Evolutionary conservation across 2,888 invertebrate genomes (phyloP).

Genomic region (Rhodophaea formosa): DNA sequence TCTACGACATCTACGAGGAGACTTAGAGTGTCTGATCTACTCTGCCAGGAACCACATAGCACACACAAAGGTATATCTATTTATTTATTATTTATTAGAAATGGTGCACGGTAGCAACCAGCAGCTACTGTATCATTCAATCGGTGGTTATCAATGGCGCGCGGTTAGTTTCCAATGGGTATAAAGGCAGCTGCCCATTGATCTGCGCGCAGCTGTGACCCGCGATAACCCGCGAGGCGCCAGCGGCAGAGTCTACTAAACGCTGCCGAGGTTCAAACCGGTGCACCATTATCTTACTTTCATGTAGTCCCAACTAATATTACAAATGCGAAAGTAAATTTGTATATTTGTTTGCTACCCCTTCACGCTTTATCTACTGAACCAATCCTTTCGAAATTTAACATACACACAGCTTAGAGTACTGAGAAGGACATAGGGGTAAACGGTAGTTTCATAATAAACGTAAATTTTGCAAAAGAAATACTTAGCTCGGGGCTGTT

Average conservation of each 20-base stretch:
- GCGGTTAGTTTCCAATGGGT: slow-evolving; percentile 26
- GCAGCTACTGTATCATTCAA: slow-evolving; percentile 20
- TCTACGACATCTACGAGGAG: no score
- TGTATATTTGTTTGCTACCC: no score
- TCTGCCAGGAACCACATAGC: no score
- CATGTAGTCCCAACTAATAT: no score
- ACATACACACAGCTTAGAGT: no score
- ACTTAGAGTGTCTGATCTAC: no score
- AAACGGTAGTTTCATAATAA: neutral
- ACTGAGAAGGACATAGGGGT: no score
- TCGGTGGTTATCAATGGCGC: slow-evolving; percentile 28
- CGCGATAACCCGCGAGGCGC: slow-evolving; percentile 76
- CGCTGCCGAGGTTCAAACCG: neutral
- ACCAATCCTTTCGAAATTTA: no score
- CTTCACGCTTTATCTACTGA: no score
- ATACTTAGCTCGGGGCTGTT: neutral
- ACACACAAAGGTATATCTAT: no score
- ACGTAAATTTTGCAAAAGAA: neutral
- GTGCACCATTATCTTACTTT: neutral
- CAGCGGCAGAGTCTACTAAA: slow-evolving; percentile 44
- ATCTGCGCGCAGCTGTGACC: slow-evolving; percentile 56
- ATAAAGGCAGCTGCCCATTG: slow-evolving; percentile 51
- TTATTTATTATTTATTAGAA: neutral
- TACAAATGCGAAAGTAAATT: no score
- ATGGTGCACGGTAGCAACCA: slow-evolving; percentile 5